These are phyloP conservation scores for Tuberolachnus salignus DNA, from an alignment of 2,888 invertebrate genomes.

Conservation along the genomic window DNA sequence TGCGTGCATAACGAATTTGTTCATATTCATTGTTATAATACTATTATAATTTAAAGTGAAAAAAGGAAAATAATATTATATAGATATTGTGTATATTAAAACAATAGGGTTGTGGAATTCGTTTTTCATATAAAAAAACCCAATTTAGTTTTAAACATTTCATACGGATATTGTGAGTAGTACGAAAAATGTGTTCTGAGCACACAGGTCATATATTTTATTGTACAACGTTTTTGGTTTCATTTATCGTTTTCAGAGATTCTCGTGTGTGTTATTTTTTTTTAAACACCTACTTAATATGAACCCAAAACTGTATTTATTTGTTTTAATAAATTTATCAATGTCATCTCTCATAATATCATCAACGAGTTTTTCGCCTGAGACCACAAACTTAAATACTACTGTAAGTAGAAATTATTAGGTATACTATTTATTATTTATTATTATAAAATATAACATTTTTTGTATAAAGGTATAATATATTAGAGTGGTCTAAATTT, in stretches of 20 bases:
- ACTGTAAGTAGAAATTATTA: conserved; percentile 21
- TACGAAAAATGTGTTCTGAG: background rate
- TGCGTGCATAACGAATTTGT: conserved; percentile 34
- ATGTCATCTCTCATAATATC: background rate
- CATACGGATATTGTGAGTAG: background rate
- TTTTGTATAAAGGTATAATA: too few relatives aligned
- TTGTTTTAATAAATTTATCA: background rate
- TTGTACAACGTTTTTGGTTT: background rate
- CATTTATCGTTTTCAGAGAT: background rate
- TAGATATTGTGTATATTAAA: background rate
- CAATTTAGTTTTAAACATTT: background rate
- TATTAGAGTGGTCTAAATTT: too few relatives aligned
- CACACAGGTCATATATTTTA: too few relatives aligned
- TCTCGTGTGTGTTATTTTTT: background rate
- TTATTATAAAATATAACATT: too few relatives aligned
- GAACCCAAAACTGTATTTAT: conserved; percentile 16
- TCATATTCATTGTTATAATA: background rate
- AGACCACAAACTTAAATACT: background rate
- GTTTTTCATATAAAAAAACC: conserved; percentile 23
- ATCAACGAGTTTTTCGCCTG: background rate
- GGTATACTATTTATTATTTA: too few relatives aligned
- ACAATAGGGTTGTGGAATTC: conserved; percentile 27
- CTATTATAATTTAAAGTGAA: background rate
- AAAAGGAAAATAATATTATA: conserved; percentile 15
- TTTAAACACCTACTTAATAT: background rate